Evolutionary conservation across 2,113 vertebrate species (phyloP).

Genomic region (Rhinolophus ferrumequinum): DNA sequence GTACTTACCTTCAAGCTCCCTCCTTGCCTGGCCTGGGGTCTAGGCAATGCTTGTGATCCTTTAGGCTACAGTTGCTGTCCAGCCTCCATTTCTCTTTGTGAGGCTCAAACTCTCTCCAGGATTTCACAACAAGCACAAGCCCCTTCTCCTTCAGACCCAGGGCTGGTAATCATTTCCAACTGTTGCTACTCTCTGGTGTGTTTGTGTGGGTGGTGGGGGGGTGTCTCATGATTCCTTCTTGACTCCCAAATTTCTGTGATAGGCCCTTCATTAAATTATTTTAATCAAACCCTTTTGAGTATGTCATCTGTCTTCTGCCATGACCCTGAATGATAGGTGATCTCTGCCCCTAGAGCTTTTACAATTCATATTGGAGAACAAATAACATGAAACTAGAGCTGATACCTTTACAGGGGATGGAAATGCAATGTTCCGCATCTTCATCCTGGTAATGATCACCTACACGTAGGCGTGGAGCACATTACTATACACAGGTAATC

Average conservation of each 20-base stretch:
- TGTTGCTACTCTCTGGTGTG: background rate
- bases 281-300: background rate
- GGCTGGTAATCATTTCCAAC: background rate
- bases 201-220: too few relatives aligned
- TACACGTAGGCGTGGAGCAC: background rate
- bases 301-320: background rate
- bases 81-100: background rate
- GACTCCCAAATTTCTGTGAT: background rate
- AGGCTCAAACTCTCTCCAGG: background rate
- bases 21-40: too few relatives aligned
- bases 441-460: background rate
- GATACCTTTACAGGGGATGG: background rate
- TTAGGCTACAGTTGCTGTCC: background rate
- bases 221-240: background rate
- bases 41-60: background rate
- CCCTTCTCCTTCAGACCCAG: background rate
- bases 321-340: background rate
- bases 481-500: background rate
- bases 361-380: background rate
- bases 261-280: background rate
- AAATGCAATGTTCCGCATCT: background rate
- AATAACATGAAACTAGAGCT: background rate
- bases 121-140: background rate
- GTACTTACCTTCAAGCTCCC: background rate
- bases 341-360: background rate